Conservation (phyloP, 2,113 vertebrate species). For the Axis porcinus region DNA sequence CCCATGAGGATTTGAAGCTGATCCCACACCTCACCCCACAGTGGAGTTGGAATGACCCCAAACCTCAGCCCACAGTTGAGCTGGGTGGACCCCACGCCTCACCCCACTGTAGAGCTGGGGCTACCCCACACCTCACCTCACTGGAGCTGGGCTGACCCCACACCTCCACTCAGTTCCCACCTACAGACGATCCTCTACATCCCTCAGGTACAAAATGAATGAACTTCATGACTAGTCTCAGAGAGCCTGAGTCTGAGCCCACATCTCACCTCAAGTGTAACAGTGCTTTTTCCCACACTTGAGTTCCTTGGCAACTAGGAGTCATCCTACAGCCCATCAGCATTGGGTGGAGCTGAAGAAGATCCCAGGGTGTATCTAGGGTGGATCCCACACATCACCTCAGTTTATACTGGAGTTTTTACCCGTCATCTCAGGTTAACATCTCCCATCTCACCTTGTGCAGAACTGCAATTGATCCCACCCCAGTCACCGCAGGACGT, state of each 20-base stretch:
- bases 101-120: accelerated
- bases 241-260: background rate
- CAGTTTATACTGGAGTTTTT: accelerated
- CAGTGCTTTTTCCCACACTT: background rate
- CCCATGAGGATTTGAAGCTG: too few species aligned
- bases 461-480: background rate
- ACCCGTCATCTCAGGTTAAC: background rate
- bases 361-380: background rate
- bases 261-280: accelerated
- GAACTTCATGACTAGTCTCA: background rate
- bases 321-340: background rate
- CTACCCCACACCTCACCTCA: background rate
- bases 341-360: background rate
- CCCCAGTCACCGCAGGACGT: background rate
- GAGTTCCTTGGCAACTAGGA: background rate
- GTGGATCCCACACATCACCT: background rate
- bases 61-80: too few species aligned
- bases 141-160: background rate
- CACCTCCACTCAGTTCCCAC: background rate
- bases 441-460: background rate
- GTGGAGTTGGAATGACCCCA: too few species aligned
- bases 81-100: background rate
- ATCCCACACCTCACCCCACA: too few species aligned
- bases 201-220: background rate
- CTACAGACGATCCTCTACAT: background rate